Base-by-base conservation (phyloP, 2,797 vertebrate genomes). In the Onychomys arenicola region DNA sequence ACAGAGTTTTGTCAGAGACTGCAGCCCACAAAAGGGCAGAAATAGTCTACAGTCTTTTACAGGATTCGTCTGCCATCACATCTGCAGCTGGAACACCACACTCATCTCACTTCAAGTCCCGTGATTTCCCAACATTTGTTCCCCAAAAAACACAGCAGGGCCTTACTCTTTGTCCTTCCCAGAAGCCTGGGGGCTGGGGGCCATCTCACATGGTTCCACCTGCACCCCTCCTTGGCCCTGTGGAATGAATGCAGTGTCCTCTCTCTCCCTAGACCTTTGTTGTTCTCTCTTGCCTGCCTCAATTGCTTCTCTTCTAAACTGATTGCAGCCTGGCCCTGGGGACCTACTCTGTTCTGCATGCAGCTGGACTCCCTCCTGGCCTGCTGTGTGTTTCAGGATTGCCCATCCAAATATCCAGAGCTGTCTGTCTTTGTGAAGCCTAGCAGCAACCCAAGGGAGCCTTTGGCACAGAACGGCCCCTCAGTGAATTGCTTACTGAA, bases 171-270 rank as follows among this genome's bases (percentile, higher is more conserved):
- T 16, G 34, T n/a, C 65, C 29, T 71, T 14, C 27, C 8, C 21
- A 21, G 16, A 23, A 25, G 19, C 19, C 84, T 52, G 5, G 13
- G 25, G 46, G 34, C 67, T 40, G 25, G 29, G 52, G 85, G 0
- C 0, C 63, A 85, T 34, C 27, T 37, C 59, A 16, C 8, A 0
- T 0, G n/a, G 25, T 29, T 59, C n/a, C 1, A 16, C 27, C 19
- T n/a, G 17, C 0, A 0, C 21, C 32, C 19, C 27, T 9, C 29
- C 90, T 6, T 6, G 9, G 12, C 59, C n/a, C 4, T 5, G 16
- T 8, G 29, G 21, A 32, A 10, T 2, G 21, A 32, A 10, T 2
- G 0, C 61, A 46, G 27, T 21, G 2, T 32, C 40, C 5, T 10
- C 55, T 25, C 23, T 37, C 25, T 32, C 59, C 55, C 1, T 7